Evolutionary conservation across 2,113 vertebrate genomes (phyloP).

Genomic region (Ptilonorhynchus violaceus): DNA sequence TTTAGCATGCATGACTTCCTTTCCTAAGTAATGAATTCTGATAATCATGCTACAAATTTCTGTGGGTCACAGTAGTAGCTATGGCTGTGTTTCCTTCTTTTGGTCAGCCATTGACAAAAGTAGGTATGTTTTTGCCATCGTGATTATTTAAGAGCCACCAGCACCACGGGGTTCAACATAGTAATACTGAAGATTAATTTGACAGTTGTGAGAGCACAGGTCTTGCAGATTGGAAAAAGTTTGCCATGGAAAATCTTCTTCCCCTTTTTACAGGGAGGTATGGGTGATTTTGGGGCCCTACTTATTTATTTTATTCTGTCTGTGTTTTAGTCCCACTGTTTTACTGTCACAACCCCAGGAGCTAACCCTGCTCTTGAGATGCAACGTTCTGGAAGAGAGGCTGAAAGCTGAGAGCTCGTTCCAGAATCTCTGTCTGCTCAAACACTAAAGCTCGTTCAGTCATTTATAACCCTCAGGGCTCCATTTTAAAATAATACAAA

Average conservation of each 20-base stretch:
- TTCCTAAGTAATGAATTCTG: constrained; percentile 56
- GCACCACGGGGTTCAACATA: background rate
- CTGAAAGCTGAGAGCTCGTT: background rate
- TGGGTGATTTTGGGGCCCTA: background rate
- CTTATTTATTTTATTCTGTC: background rate
- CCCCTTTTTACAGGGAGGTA: background rate
- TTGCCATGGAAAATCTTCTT: background rate
- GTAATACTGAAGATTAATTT: background rate
- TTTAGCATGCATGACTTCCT: constrained; percentile 59
- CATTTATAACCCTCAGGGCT: constrained; percentile 35
- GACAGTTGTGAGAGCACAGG: background rate
- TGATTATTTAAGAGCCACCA: background rate
- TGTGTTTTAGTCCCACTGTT: background rate
- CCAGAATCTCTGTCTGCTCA: constrained; percentile 18
- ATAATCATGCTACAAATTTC: constrained; percentile 27
- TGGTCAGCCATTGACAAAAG: background rate
- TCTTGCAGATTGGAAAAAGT: background rate
- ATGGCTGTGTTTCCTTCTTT: background rate
- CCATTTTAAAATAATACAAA: constrained; percentile 38
- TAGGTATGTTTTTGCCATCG: background rate
- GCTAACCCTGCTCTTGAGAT: background rate
- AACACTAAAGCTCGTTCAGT: background rate
- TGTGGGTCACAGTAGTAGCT: constrained; percentile 20
- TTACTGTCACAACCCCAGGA: background rate
- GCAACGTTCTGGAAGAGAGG: background rate